Conservation (phyloP, 2,113 vertebrate genomes). For the Oryzias curvinotus region DNA sequence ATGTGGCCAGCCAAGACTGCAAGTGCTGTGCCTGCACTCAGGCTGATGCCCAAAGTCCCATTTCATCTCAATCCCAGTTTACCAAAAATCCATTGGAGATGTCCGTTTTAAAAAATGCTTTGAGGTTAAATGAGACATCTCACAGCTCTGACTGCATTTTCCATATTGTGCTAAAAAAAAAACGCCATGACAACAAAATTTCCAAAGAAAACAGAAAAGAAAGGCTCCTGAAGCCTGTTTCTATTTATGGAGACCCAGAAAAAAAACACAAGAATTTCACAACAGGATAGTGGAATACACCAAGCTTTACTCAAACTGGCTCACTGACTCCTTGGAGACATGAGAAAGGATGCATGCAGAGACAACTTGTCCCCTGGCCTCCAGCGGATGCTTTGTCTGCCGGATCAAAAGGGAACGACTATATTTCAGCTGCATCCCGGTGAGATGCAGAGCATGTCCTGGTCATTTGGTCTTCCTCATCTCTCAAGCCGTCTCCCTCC, state of each 20-base stretch:
- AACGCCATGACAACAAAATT: conserved; percentile 38
- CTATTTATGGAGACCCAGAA: conserved; percentile 12
- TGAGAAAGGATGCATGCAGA: conserved; percentile 12
- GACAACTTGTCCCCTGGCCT: conserved; percentile 46
- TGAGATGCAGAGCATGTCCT: conserved; percentile 46
- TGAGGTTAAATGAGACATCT: conserved; percentile 22
- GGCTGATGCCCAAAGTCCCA: conserved; percentile 39
- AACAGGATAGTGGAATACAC: conserved; percentile 9
- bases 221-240: conserved; percentile 4
- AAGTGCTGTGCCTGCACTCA: conserved; percentile 22
- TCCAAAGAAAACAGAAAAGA: conserved; percentile 16
- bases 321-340: conserved; percentile 26
- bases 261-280: conserved; percentile 1
- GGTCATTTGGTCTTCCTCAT: conserved; percentile 33
- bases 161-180: conserved; percentile 6
- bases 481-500: conserved; percentile 18
- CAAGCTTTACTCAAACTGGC: conserved; percentile 7
- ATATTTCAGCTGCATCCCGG: conserved; percentile 60
- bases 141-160: conserved; percentile 18
- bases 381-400: conserved; percentile 63
- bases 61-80: conserved; percentile 42
- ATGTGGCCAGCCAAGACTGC: conserved; percentile 7
- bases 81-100: conserved; percentile 29
- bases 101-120: conserved; percentile 26
- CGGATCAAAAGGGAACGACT: conserved; percentile 55